Evolutionary conservation across 2,797 vertebrate species (phyloP), one percentile per base, ranked within the genome.

Genomic region (Coregonus sp.): DNA sequence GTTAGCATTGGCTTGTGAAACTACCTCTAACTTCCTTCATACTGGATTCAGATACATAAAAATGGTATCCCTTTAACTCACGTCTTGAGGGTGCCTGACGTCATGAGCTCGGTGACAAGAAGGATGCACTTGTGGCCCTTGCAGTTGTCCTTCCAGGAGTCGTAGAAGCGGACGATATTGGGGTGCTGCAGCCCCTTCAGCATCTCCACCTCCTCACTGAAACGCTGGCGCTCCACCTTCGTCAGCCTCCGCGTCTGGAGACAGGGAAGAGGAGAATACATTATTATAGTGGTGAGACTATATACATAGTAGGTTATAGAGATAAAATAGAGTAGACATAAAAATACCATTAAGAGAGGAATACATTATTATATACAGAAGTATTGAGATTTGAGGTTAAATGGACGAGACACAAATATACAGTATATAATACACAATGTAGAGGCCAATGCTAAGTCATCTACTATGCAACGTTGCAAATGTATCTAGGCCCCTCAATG

Each of bases 41-140:
- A 59, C 74, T 25, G 40, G 71, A 88, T 0, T 2, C 2, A 47
- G 40, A 47, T 47, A 47, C 40, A 11, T 47, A 47, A 9, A 47
- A 47, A 12, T 47, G 9, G 40, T 47, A 47, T 47, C 40, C 40
- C 40, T 47, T 47, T 47, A 11, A 11, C 97, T 96, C 92, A 98
- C 97, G 95, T 98, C 91, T 98, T 99, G 4, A 98, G 95, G 0
- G 98, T 99, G 80, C 98, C 97, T 0, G 98, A 99, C 0, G 97
- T 99, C 97, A 99, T 99, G 80, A 98, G 96, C 87, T 98, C 97
- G 0, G 97, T 99, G 84, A 99, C 95, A 84, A 99, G 93, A 79
- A 98, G 94, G 68, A 97, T 98, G 92, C 95, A 96, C 86, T 96
- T 95, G 82, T 96, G 94, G 0, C 96, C 96, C 85, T 93, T 94